phyloP scores from a whole-genome alignment of 2,888 invertebrate genomes.

The Aphidoletes aphidimyza region DNA sequence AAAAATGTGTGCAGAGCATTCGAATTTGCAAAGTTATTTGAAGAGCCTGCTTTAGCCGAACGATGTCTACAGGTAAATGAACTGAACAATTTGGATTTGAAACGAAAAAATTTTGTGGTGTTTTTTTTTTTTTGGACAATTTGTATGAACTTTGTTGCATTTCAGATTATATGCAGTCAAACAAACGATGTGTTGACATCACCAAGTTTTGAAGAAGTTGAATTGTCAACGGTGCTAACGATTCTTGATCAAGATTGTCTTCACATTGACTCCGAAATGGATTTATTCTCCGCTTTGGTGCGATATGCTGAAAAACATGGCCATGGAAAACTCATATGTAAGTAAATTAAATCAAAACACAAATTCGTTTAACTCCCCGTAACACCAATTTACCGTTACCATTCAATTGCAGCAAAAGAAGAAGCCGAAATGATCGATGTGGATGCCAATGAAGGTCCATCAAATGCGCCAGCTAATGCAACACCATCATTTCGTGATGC shows the following conservation, averaged over 20 bases:
- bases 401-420: constrained; percentile 53
- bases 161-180: constrained; percentile 79
- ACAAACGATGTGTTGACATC: constrained; percentile 81
- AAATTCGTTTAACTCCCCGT: background rate
- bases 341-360: background rate
- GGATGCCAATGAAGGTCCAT: constrained; percentile 57
- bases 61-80: constrained; percentile 77
- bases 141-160: constrained; percentile 57
- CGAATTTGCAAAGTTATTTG: constrained; percentile 86
- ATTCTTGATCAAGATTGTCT: constrained; percentile 80
- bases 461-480: constrained; percentile 58
- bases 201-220: constrained; percentile 81
- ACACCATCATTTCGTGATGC: constrained; percentile 70
- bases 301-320: constrained; percentile 73
- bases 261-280: constrained; percentile 79
- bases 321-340: constrained; percentile 52
- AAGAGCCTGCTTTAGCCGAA: constrained; percentile 82
- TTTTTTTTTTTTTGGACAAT: no score
- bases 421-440: constrained; percentile 27
- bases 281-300: constrained; percentile 79
- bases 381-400: background rate
- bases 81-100: background rate
- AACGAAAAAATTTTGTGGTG: no score
- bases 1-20: constrained; percentile 86
- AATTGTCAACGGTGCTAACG: constrained; percentile 77